Conservation (phyloP, 2,888 invertebrate species). For the Mimas tiliae region DNA sequence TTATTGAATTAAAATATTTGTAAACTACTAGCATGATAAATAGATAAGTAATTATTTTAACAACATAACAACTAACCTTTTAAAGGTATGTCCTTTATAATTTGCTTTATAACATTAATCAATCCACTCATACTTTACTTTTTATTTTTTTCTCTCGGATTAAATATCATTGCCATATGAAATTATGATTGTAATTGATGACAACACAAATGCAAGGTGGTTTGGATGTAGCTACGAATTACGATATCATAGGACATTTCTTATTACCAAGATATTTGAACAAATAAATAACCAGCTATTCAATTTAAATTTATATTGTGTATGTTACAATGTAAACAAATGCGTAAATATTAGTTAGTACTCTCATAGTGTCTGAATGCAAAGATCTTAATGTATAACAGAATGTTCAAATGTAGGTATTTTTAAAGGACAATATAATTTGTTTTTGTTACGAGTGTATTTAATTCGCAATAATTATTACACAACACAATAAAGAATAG, state of each 20-base stretch:
- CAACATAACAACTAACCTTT: conserved; percentile 1
- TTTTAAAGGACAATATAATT: background rate
- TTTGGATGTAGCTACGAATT: background rate
- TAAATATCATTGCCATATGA: conserved; percentile 45
- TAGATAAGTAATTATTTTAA: conserved; percentile 22
- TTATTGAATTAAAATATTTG: no score
- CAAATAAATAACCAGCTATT: conserved; percentile 12
- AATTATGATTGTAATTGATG: conserved; percentile 59
- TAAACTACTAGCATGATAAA: no score
- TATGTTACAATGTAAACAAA: background rate
- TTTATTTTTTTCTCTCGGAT: conserved; percentile 21
- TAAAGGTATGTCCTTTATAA: conserved; percentile 20
- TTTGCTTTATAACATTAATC: conserved; percentile 5
- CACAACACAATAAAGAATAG: no score
- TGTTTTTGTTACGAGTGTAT: no score
- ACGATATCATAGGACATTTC: conserved; percentile 25
- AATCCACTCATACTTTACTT: conserved; percentile 33
- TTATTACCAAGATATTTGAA: conserved; percentile 4
- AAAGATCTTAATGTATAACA: conserved; percentile 6
- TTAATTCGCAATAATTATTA: no score
- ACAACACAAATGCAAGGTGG: conserved; percentile 51
- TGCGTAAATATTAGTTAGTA: conserved; percentile 4
- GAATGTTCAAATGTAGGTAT: background rate
- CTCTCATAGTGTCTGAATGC: no score
- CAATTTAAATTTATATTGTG: background rate